Percentiles rank a stretch among this genome's conserved stretches.
phyloP scores from a whole-genome alignment of 1,140 invertebrate genomes.

The Lethrus apterus region DNA sequence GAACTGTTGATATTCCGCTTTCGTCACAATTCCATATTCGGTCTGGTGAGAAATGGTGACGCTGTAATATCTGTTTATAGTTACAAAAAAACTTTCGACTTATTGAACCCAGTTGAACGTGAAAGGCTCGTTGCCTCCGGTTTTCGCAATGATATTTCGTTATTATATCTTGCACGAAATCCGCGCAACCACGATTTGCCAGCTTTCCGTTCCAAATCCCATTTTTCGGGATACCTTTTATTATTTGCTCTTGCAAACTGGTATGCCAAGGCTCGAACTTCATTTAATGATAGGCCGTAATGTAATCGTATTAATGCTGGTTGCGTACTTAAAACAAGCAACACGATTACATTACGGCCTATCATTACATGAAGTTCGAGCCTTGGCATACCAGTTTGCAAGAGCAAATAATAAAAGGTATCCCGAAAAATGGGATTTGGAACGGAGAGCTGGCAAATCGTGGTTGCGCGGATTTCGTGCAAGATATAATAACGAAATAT shows the following conservation, averaged over 20 bases:
- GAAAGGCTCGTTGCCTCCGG: constrained; percentile 25
- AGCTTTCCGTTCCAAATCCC: constrained; percentile 13
- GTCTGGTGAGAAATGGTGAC: constrained; percentile 28
- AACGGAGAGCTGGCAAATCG: constrained; percentile 21
- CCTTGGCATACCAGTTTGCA: constrained; percentile 20
- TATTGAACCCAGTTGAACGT: constrained; percentile 27
- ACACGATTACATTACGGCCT: constrained; percentile 19
- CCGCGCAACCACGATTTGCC: constrained; percentile 22
- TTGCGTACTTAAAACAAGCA: constrained; percentile 4
- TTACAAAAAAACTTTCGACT: constrained; percentile 27
- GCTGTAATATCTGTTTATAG: constrained; percentile 19
- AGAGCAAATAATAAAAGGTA: constrained; percentile 14
- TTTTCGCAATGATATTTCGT: constrained; percentile 26
- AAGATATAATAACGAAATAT: constrained; percentile 20
- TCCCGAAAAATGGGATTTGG: constrained; percentile 1
- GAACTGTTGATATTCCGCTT: constrained; percentile 41
- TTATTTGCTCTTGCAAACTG: constrained; percentile 18
- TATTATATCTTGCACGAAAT: constrained; percentile 18
- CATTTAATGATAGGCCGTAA: constrained; percentile 20
- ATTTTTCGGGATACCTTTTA: constrained; percentile 9
- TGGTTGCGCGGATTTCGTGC: constrained; percentile 21
- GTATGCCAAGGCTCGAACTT: constrained; percentile 19
- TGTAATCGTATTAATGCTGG: constrained; percentile 14
- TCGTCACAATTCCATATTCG: constrained; percentile 35
- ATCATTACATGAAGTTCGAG: constrained; percentile 14